Evolutionary conservation across 1,140 invertebrate species (phyloP), one percentile per base, ranked within the genome.

Genomic region (Parasteatoda tepidariorum): DNA sequence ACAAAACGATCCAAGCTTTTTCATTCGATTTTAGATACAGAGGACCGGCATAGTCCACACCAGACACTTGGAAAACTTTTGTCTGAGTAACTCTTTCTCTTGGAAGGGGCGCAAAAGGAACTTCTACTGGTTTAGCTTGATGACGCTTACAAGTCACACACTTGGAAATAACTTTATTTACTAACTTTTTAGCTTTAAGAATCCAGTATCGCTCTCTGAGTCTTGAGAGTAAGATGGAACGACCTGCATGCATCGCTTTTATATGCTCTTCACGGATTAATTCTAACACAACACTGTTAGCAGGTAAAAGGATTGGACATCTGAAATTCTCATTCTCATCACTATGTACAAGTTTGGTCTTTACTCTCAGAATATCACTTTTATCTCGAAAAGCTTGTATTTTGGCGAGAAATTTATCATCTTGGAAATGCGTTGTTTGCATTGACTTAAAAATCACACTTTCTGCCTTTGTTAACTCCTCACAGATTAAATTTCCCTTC

Each of bases 41-140:
- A 48, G 34, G 33, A 66, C 88, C 88, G 2, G 88, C 87, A 28
- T 88, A 86, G 83, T 89, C 88, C 24, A 89, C 84, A 2, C 88
- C 88, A 0, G 85, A n/a, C n/a, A n/a, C n/a, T n/a, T n/a, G n/a
- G n/a, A n/a, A n/a, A n/a, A n/a, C n/a, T n/a, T n/a, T n/a, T n/a
- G n/a, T n/a, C 31, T 87, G 87, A 26, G 75, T 75, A 3, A 88
- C 85, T 48, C 87, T 73, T 61, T 87, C 82, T 38, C 73, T n/a
- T 18, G 88, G 87, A 30, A 88, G 70, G 0, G 62, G 61, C 3
- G 59, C 64, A 3, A 22, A 3, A 22, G 54, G 11, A 30, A 18
- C 26, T 30, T 57, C 55, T 15, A 26, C n/a, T 7, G 59, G 22
- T 22, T 66, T n/a, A 24, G 75, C 22, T 28, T 9, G 26, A 26